phyloP scores from a whole-genome alignment of 2,797 vertebrate genomes.

The Crocodylus rhombifer region DNA sequence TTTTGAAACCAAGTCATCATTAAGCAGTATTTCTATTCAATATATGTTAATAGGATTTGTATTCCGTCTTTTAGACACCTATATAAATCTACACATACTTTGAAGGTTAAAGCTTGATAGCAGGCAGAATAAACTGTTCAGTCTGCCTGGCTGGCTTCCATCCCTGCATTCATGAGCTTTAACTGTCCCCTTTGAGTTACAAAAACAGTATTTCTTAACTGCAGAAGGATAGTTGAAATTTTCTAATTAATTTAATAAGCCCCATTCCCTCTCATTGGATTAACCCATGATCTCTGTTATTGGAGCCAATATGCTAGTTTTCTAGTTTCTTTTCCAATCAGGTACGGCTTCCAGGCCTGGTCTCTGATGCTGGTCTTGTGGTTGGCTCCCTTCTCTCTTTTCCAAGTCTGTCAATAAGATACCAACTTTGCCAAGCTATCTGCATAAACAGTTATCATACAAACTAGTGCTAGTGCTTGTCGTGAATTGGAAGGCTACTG shows the following conservation, averaged over 20 bases:
- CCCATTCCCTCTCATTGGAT: background rate
- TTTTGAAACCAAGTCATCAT: background rate
- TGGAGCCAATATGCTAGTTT: background rate
- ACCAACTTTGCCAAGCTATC: background rate
- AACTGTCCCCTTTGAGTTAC: background rate
- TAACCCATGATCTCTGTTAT: background rate
- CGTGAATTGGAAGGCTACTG: background rate
- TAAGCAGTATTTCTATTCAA: background rate
- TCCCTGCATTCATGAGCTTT: background rate
- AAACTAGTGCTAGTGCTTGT: no score
- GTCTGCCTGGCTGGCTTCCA: background rate
- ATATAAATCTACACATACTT: background rate
- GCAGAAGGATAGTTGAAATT: background rate
- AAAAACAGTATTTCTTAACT: background rate
- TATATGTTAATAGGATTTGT: background rate
- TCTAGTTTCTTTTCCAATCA: no score
- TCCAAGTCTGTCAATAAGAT: background rate
- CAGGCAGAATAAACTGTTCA: background rate
- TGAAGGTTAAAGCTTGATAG: background rate
- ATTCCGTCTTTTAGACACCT: background rate
- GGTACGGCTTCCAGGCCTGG: background rate
- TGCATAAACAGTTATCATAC: background rate
- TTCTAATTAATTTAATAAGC: background rate
- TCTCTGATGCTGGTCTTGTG: background rate
- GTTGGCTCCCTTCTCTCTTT: background rate